A percentile compares a stretch with the other conserved stretches of the same genome.
These are phyloP conservation scores for Mythimna lalbum DNA, from an alignment of 2,888 invertebrate species.

Conservation along the genomic window DNA sequence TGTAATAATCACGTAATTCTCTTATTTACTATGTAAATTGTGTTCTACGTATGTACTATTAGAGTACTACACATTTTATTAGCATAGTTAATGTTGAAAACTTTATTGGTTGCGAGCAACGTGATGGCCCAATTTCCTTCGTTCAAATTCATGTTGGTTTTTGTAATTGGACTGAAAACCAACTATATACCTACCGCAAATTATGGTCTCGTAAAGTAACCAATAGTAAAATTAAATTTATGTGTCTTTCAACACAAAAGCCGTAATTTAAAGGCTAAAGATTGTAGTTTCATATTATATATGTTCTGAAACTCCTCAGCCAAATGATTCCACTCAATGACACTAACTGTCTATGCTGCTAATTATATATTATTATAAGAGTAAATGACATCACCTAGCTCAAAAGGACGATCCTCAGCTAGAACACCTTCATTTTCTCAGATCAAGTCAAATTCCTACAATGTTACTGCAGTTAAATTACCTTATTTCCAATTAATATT, in stretches of 20 bases:
- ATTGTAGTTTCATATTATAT: neutral
- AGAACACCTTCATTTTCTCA: neutral
- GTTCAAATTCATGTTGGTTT: slow-evolving; percentile 17
- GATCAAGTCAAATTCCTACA: neutral
- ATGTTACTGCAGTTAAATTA: slow-evolving; percentile 20
- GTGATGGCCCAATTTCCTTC: slow-evolving; percentile 29
- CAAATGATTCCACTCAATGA: neutral
- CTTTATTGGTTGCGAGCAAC: slow-evolving; percentile 18
- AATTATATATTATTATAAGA: neutral
- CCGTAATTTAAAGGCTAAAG: neutral
- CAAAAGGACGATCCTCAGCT: slow-evolving; percentile 6
- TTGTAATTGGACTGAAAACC: slow-evolving; percentile 23
- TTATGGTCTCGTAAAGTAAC: slow-evolving; percentile 2
- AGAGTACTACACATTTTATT: slow-evolving; percentile 34
- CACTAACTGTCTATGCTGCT: too few relatives aligned
- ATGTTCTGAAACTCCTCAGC: neutral
- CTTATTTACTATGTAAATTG: slow-evolving; percentile 24
- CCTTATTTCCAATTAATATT: slow-evolving; percentile 46
- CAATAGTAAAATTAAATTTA: neutral
- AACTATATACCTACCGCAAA: slow-evolving; percentile 5
- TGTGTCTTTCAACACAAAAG: neutral
- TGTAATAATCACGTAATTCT: slow-evolving; percentile 35
- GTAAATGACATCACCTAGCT: slow-evolving; percentile 9
- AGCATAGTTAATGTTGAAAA: slow-evolving; percentile 32
- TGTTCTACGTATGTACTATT: slow-evolving; percentile 16